These are phyloP conservation scores for Barnardius zonarius DNA, from an alignment of 2,113 vertebrate species.

Conservation along the genomic window DNA sequence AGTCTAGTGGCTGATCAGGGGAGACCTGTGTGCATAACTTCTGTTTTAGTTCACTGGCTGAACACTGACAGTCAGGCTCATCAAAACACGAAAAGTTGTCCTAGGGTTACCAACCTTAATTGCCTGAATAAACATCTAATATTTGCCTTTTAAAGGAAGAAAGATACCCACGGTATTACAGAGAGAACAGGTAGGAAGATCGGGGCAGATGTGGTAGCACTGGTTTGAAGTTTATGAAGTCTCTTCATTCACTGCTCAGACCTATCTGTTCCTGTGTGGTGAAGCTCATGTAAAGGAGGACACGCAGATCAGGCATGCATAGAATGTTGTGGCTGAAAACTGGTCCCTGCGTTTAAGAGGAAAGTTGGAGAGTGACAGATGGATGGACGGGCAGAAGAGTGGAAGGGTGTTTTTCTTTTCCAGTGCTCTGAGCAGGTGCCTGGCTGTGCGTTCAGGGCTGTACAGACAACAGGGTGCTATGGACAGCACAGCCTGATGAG, in stretches of 20 bases:
- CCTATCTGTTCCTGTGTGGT: fast-evolving
- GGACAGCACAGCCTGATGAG: not conserved
- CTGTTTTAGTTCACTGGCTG: not conserved
- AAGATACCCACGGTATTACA: fast-evolving
- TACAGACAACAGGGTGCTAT: not conserved
- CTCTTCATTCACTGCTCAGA: no score
- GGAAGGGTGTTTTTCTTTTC: not conserved
- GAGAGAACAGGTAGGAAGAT: not conserved
- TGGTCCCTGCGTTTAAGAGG: not conserved
- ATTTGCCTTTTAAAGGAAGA: not conserved
- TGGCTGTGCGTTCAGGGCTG: not conserved
- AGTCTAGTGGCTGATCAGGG: not conserved
- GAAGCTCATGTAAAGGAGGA: not conserved
- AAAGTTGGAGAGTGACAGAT: not conserved
- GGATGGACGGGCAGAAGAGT: not conserved
- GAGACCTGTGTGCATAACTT: not conserved
- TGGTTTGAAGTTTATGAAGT: not conserved
- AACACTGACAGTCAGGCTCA: not conserved
- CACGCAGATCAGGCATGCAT: not conserved
- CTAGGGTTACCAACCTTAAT: not conserved
- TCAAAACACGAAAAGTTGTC: not conserved
- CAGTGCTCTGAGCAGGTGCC: not conserved
- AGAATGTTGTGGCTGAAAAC: not conserved
- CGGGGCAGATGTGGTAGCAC: not conserved
- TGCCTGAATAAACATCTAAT: not conserved